These are phyloP conservation scores for Hystrix brachyura DNA, from an alignment of 2,113 vertebrate genomes.

Conservation along the genomic window DNA sequence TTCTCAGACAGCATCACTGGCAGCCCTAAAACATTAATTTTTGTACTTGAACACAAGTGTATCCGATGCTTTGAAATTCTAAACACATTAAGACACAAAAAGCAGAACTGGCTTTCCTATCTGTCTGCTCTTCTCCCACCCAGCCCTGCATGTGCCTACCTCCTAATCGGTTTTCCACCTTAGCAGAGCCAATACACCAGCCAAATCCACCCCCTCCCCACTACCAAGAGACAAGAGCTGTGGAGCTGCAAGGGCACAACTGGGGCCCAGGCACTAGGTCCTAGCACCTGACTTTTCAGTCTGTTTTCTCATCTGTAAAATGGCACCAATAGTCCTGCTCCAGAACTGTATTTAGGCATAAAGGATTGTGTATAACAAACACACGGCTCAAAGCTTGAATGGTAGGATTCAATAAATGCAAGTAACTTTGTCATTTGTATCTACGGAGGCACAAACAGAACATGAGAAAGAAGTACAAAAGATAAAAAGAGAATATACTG, in stretches of 20 bases:
- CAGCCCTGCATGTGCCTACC: not conserved
- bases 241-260: not conserved
- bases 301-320: constrained; percentile 21
- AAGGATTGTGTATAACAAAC: not conserved
- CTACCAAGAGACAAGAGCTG: not conserved
- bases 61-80: constrained; percentile 33
- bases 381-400: not conserved
- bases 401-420: not conserved
- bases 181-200: not conserved
- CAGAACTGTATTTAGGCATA: not conserved
- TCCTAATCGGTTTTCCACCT: not conserved
- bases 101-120: constrained; percentile 18
- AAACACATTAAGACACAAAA: not conserved
- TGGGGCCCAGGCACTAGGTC: not conserved
- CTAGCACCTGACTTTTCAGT: not conserved
- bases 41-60: not conserved
- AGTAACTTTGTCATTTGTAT: not conserved
- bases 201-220: not conserved
- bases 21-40: not conserved
- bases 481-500: not conserved
- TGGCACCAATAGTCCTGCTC: not conserved
- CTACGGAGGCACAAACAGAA: not conserved
- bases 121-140: not conserved
- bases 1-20: not conserved
- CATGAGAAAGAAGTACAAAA: not conserved